These are phyloP conservation scores for Archocentrus centrarchus DNA, from an alignment of 2,113 vertebrate genomes.

Conservation along the genomic window DNA sequence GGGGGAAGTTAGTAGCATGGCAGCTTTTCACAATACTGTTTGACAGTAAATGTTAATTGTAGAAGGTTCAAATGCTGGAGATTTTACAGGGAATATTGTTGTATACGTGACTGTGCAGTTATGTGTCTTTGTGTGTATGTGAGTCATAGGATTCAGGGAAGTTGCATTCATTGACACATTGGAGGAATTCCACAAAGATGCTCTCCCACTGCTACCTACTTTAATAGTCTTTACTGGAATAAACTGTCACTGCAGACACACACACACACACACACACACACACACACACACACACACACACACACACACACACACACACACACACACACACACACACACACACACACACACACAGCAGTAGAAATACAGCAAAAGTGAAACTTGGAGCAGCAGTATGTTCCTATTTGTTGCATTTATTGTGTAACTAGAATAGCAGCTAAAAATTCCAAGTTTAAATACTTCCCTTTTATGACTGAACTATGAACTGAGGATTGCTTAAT, in stretches of 20 bases:
- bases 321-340: background rate
- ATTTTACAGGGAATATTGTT: background rate
- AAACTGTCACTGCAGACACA: background rate
- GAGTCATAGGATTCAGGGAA: slow-evolving; percentile 81
- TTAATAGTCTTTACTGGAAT: slow-evolving; percentile 72
- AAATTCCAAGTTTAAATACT: slow-evolving; percentile 51
- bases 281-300: slow-evolving; percentile 8
- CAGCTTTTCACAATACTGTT: slow-evolving; percentile 8
- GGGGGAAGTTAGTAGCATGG: background rate
- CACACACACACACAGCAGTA: slow-evolving; percentile 27
- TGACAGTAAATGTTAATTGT: background rate
- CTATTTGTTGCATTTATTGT: slow-evolving; percentile 42
- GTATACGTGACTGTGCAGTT: background rate
- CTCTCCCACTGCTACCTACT: slow-evolving; percentile 42
- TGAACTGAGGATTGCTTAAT: slow-evolving; percentile 11
- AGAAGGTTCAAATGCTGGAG: slow-evolving; percentile 15
- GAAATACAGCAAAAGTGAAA: slow-evolving; percentile 62
- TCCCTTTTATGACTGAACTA: slow-evolving; percentile 48
- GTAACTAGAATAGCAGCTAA: slow-evolving; percentile 38
- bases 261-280: background rate
- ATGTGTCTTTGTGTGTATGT: slow-evolving; percentile 35
- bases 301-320: slow-evolving; percentile 10
- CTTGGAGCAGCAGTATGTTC: slow-evolving; percentile 41
- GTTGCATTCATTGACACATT: slow-evolving; percentile 72
- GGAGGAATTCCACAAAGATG: slow-evolving; percentile 73